Evolutionary conservation across 2,797 vertebrate genomes (phyloP).

Genomic region (Pangasius djambal): DNA sequence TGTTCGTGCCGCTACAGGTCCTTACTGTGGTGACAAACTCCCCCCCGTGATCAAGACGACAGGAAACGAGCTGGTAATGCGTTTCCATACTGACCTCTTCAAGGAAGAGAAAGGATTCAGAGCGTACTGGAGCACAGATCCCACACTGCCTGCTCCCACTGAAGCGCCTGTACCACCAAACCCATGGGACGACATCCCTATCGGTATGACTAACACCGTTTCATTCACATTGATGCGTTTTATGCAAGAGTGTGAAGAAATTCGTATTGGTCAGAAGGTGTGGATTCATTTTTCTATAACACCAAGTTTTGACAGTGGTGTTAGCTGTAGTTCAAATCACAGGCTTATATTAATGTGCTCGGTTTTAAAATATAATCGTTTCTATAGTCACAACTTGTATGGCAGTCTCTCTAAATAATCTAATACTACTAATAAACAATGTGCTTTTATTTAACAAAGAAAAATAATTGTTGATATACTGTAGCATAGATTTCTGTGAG

Average conservation of each 20-base stretch:
- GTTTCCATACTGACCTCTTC: conserved; percentile 74
- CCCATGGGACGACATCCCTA: conserved; percentile 75
- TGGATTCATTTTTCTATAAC: background rate
- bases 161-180: conserved; percentile 72
- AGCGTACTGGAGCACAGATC: conserved; percentile 76
- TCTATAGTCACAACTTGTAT: background rate
- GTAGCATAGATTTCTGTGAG: background rate
- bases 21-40: conserved; percentile 73
- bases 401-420: background rate
- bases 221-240: background rate
- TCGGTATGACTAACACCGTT: conserved; percentile 63
- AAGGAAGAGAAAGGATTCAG: conserved; percentile 77
- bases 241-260: background rate
- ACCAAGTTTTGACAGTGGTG: background rate
- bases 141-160: conserved; percentile 68
- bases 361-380: background rate
- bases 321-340: background rate
- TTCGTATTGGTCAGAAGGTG: background rate
- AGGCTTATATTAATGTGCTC: background rate
- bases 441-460: background rate
- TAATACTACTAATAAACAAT: background rate
- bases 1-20: conserved; percentile 64
- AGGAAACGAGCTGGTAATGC: conserved; percentile 70
- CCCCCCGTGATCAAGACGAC: conserved; percentile 67
- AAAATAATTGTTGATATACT: background rate